A percentile compares a stretch with the other conserved stretches of the same genome.
These are phyloP conservation scores for Solea senegalensis DNA, from an alignment of 2,113 vertebrate species.

Conservation along the genomic window DNA sequence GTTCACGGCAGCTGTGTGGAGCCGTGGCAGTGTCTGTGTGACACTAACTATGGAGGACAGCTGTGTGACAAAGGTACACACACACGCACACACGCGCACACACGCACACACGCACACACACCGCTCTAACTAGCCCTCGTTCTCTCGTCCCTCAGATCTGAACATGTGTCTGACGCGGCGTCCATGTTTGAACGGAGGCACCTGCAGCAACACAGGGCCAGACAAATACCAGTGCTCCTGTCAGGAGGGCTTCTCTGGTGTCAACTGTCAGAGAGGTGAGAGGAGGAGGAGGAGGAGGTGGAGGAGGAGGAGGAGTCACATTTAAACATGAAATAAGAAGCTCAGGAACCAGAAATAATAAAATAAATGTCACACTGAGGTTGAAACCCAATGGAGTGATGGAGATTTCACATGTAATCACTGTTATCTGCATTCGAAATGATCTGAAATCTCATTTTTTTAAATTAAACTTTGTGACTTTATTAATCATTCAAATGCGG, in stretches of 20 bases:
- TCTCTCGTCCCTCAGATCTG: constrained; percentile 81
- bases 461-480: too few relatives aligned
- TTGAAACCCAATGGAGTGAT: too few relatives aligned
- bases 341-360: neutral
- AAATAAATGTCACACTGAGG: too few relatives aligned
- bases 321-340: neutral
- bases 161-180: constrained; percentile 91
- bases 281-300: constrained; percentile 72
- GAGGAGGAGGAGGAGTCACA: neutral
- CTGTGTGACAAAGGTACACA: constrained; percentile 92
- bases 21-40: constrained; percentile 95
- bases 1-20: constrained; percentile 90
- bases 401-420: too few relatives aligned
- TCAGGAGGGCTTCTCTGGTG: constrained; percentile 89
- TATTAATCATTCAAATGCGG: too few relatives aligned
- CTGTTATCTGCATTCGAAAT: too few relatives aligned
- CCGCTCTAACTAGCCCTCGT: neutral
- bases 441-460: too few relatives aligned
- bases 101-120: constrained; percentile 14
- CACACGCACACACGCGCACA: constrained; percentile 5
- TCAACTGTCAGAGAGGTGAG: constrained; percentile 90
- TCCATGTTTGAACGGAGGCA: constrained; percentile 90
- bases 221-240: constrained; percentile 95
- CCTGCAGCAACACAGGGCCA: constrained; percentile 93
- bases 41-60: constrained; percentile 96